Percentiles rank a stretch among this genome's conserved stretches.
These are phyloP conservation scores for Eulacestoma nigropectus DNA, from an alignment of 2,113 vertebrate species.

Conservation along the genomic window DNA sequence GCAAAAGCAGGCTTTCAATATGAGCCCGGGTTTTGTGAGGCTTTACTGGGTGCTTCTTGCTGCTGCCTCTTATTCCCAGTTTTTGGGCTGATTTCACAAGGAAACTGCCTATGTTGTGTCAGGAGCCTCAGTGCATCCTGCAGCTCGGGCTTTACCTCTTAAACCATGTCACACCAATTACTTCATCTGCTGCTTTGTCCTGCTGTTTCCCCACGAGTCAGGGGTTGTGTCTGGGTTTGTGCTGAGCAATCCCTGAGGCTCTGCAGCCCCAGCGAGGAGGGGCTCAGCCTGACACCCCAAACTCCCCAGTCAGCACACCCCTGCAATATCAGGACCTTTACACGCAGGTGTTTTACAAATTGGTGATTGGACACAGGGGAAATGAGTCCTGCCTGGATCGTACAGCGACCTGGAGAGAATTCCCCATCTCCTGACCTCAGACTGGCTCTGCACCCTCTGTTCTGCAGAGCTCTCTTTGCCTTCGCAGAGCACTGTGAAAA, in stretches of 20 bases:
- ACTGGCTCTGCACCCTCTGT: accelerated
- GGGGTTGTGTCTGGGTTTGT: background rate
- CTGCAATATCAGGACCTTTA: background rate
- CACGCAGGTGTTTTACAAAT: background rate
- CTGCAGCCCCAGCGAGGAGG: background rate
- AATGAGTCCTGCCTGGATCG: background rate
- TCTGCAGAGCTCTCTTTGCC: background rate
- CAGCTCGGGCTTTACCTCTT: background rate
- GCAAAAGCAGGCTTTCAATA: background rate
- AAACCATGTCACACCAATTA: accelerated
- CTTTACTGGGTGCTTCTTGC: background rate
- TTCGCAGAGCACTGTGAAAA: background rate
- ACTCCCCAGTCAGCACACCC: background rate
- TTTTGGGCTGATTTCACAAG: background rate
- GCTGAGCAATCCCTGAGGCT: background rate
- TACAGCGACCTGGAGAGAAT: background rate
- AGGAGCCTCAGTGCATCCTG: background rate
- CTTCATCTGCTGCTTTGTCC: background rate
- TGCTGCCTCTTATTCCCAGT: background rate
- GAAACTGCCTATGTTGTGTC: accelerated
- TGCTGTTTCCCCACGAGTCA: background rate
- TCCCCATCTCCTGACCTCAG: background rate
- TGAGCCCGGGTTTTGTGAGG: background rate
- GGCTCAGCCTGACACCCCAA: background rate
- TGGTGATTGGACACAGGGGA: background rate